phyloP scores from a whole-genome alignment of 2,797 vertebrate genomes.

The Protosalanx chinensis region DNA sequence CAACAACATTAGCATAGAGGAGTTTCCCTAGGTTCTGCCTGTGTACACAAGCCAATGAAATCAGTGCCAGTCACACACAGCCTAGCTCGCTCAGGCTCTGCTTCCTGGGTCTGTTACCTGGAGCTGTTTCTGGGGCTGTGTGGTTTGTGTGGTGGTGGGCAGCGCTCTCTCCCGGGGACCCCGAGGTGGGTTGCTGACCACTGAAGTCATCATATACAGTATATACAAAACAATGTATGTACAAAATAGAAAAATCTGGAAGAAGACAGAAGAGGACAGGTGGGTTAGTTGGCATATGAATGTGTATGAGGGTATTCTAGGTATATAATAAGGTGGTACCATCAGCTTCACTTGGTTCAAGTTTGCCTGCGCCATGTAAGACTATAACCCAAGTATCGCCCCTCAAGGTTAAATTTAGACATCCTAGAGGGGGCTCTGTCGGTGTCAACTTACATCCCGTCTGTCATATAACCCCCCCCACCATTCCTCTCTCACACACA shows the following conservation, averaged over 20 bases:
- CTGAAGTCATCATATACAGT: constrained; percentile 99
- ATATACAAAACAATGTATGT: constrained; percentile 99
- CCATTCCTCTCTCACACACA: constrained; percentile 18
- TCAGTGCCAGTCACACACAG: too few relatives aligned
- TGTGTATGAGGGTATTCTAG: background rate
- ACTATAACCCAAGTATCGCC: constrained; percentile 69
- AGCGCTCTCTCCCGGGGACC: constrained; percentile 87
- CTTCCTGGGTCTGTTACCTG: constrained; percentile 73
- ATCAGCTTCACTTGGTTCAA: constrained; percentile 40
- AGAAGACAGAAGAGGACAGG: constrained; percentile 10
- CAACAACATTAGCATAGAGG: too few relatives aligned
- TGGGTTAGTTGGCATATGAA: background rate
- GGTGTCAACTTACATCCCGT: constrained; percentile 73
- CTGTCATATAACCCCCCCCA: background rate
- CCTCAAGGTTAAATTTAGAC: constrained; percentile 76
- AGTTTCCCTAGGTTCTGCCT: too few relatives aligned
- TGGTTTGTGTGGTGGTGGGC: constrained; percentile 74
- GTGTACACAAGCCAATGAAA: too few relatives aligned
- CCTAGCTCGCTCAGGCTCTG: background rate
- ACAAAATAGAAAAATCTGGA: constrained; percentile 99
- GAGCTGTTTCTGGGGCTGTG: constrained; percentile 88
- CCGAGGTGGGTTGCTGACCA: constrained; percentile 89
- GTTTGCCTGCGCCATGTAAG: constrained; percentile 66
- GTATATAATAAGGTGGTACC: background rate
- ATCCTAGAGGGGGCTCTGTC: constrained; percentile 57